phyloP scores from a whole-genome alignment of 2,888 invertebrate species.

The Sthenelais limicola region DNA sequence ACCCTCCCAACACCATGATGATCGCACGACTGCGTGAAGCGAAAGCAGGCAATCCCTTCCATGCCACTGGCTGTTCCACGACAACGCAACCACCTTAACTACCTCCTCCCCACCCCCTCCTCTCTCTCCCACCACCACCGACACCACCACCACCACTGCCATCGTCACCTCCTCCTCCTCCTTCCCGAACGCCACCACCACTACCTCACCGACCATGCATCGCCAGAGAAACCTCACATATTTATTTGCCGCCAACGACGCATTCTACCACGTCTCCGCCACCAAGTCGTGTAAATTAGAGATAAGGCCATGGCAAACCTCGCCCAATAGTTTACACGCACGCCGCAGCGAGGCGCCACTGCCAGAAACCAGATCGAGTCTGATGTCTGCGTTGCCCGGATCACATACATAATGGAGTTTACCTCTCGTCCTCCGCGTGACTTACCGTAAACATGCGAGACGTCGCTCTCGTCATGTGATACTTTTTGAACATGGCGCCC shows the following conservation, averaged over 20 bases:
- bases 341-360: conserved; percentile 19
- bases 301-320: background rate
- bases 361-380: conserved; percentile 27
- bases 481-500: no score
- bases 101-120: background rate
- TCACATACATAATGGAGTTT: no score
- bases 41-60: background rate
- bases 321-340: conserved; percentile 10
- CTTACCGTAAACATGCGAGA: no score
- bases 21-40: background rate
- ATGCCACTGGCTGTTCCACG: background rate
- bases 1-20: background rate
- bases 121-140: background rate
- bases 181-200: background rate
- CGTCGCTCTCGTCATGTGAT: no score
- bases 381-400: conserved; percentile 1
- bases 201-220: no score
- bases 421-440: no score
- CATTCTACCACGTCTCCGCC: conserved; percentile 8
- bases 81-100: no score
- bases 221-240: no score
- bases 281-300: conserved; percentile 26
- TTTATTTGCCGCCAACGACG: conserved; percentile 20
- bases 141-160: background rate
- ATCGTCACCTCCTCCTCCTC: background rate